Percentiles rank a stretch among this genome's conserved stretches.
Evolutionary conservation across 1,140 invertebrate species (phyloP).

Genomic region (Zaprionus capensis): DNA sequence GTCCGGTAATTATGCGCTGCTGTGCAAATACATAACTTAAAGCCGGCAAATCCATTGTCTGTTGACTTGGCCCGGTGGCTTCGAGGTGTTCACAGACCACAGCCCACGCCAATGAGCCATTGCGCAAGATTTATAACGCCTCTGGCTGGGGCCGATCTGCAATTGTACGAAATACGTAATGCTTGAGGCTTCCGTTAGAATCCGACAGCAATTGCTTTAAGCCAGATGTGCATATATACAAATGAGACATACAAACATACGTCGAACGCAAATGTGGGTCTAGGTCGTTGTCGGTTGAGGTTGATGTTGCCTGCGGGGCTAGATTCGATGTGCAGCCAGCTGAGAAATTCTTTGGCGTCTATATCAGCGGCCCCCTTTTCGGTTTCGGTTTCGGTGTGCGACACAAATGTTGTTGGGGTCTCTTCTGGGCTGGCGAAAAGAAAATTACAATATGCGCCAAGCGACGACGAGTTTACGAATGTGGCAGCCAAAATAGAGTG

Average conservation of each 20-base stretch:
- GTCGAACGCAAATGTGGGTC: slow-evolving; percentile 56
- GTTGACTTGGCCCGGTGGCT: slow-evolving; percentile 6
- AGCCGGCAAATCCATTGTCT: slow-evolving; percentile 39
- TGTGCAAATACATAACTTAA: slow-evolving; percentile 59
- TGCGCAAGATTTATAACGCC: slow-evolving; percentile 79
- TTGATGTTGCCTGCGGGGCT: slow-evolving; percentile 46
- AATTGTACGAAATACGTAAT: slow-evolving; percentile 22
- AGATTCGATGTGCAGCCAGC: slow-evolving; percentile 61
- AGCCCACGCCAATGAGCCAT: slow-evolving; percentile 71
- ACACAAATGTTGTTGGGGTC: slow-evolving; percentile 50
- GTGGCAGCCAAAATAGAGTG: slow-evolving; percentile 40
- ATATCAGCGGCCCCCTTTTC: slow-evolving; percentile 63
- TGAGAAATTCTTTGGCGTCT: slow-evolving; percentile 76
- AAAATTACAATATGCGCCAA: slow-evolving; percentile 63
- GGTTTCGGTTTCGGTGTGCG: slow-evolving; percentile 59
- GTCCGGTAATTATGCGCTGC: slow-evolving; percentile 54
- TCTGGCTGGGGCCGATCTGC: slow-evolving; percentile 31
- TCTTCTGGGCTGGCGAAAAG: slow-evolving; percentile 50
- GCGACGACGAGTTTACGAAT: slow-evolving; percentile 26
- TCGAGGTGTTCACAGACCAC: slow-evolving; percentile 54
- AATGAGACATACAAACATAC: neutral
- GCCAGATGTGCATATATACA: slow-evolving; percentile 8
- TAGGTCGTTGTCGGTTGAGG: slow-evolving; percentile 62
- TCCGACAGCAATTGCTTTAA: slow-evolving; percentile 46
- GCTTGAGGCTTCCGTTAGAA: slow-evolving; percentile 63